These are phyloP conservation scores for Oxyura jamaicensis DNA, from an alignment of 2,113 vertebrate genomes.

Conservation along the genomic window DNA sequence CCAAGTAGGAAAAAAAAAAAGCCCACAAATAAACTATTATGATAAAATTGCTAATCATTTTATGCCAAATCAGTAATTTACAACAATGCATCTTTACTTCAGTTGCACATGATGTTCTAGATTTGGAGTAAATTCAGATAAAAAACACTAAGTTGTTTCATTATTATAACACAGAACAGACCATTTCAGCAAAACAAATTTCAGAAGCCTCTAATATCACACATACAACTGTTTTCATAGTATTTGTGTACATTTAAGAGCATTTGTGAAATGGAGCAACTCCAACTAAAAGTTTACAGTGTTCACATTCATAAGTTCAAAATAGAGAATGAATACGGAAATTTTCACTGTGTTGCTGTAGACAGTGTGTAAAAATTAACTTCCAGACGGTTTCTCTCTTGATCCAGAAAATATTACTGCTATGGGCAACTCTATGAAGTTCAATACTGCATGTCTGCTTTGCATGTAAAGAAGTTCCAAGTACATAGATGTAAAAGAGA, in stretches of 20 bases:
- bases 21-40: background rate
- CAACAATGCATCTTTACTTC: background rate
- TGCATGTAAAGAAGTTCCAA: background rate
- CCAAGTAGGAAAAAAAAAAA: background rate
- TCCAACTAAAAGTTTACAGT: background rate
- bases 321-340: background rate
- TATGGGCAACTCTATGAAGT: background rate
- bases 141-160: background rate
- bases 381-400: background rate
- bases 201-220: background rate
- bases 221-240: background rate
- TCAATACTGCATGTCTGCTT: background rate
- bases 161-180: background rate
- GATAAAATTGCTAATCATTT: background rate
- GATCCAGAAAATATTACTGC: background rate
- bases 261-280: background rate
- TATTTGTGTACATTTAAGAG: background rate
- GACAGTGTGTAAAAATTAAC: background rate
- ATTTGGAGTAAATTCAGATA: background rate
- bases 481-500: background rate
- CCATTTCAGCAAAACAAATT: background rate
- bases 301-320: background rate
- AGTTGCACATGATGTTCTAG: background rate
- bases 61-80: background rate
- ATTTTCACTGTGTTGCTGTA: background rate